Conservation (phyloP, 1,140 invertebrate species). For the Phortica variegata region DNA sequence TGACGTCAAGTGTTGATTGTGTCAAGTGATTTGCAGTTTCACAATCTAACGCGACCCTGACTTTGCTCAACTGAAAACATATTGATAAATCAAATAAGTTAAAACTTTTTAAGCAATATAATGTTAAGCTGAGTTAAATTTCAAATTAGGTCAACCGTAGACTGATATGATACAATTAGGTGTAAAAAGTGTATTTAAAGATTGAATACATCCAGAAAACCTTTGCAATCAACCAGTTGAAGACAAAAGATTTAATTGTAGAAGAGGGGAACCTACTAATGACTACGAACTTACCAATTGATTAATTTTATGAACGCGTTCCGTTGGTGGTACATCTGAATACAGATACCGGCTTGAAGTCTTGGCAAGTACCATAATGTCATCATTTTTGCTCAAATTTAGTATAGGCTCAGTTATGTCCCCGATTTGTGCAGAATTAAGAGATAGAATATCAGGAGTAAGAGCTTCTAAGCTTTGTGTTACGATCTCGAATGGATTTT, state of each 20-base stretch:
- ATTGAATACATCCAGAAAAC: too few species aligned
- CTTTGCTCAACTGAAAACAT: constrained; percentile 36
- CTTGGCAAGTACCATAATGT: constrained; percentile 75
- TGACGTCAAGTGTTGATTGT: too few species aligned
- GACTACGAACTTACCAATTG: constrained; percentile 67
- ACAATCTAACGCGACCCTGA: constrained; percentile 45
- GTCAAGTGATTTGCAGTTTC: constrained; percentile 56
- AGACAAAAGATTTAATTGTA: too few species aligned
- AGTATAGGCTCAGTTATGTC: constrained; percentile 42
- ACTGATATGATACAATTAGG: not conserved
- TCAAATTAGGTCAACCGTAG: too few species aligned
- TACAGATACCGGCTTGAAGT: constrained; percentile 73
- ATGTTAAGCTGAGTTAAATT: not conserved
- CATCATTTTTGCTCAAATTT: constrained; percentile 58
- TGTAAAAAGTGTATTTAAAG: not conserved
- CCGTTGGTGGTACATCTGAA: constrained; percentile 60
- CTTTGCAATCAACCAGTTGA: too few species aligned
- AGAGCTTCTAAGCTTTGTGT: constrained; percentile 45
- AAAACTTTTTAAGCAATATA: too few species aligned
- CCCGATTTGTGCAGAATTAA: constrained; percentile 43
- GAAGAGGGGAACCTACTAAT: too few species aligned
- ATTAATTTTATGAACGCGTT: constrained; percentile 68
- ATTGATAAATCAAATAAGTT: too few species aligned
- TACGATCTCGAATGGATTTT: constrained; percentile 43
- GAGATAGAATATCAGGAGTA: constrained; percentile 25